Base-by-base conservation (phyloP, 2,113 vertebrate species). In the Protomyctophum bolini region DNA sequence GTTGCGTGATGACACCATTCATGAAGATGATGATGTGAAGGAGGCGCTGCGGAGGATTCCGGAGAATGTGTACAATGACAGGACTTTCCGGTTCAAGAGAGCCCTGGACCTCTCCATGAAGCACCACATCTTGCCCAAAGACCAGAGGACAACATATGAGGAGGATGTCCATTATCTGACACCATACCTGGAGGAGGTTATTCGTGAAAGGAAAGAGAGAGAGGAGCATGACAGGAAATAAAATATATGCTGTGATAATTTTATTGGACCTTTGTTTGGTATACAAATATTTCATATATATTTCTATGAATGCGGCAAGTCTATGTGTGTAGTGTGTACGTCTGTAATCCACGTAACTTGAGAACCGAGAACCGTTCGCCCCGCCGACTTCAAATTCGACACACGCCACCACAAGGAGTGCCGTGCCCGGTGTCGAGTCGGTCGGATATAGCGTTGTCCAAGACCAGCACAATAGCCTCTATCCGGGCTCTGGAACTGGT, bases 111-210 rank as follows among this genome's bases (percentile, higher is more conserved):
- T 99, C 48, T 88, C 89, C 58, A 82, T 98, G 93, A 97, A 92
- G 67, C 95, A 97, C 0, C 92, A 92, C 61, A 86, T 98, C 72
- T 93, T 99, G 73, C 98, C 97, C 0, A 95, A 95, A 81, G 89
- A 94, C 0, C 92, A 97, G 70, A 98, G 97, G 97, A 94, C 93
- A 3, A 95, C 96, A 92, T 98, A 90, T 14, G 97, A 99, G 71
- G 92, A 97, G 95, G 98, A 98, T 84, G 60, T 90, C 2, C 76
- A 0, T 50, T 98, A 99, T 83, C 94, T 99, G 51, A 74, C 93
- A 62, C 97, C 97, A 0, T 98, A 99, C 77, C 86, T 99, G 74
- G 93, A 94, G 56, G 96, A 98, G 85, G 96, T 98, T 74, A 86
- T 98, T 75, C 94, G 92, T 71, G 98, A 99, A 91, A 94, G 94